Evolutionary conservation across 2,113 vertebrate genomes (phyloP), one percentile per base, ranked within the genome.

Genomic region (Buteo buteo): DNA sequence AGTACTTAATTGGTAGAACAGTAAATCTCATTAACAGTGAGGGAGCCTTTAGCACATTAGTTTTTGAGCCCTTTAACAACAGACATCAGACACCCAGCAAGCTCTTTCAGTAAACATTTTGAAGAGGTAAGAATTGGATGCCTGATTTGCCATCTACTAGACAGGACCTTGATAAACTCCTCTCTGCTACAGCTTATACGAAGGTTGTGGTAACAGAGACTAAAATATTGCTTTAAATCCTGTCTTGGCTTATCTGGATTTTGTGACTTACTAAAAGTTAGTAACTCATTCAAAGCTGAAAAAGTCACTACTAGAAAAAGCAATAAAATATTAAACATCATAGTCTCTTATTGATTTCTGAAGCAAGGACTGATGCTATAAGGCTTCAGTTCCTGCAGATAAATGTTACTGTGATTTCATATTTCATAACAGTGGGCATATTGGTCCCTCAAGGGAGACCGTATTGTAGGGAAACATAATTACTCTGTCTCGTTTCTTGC

Each of bases 351-450:
- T 61, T 93, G 93, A 91, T 94, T 96, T 95, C 65, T 92, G 61
- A 61, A 90, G 85, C 0, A 4, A 40, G 73, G 50, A 86, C 15
- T 90, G 55, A 92, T 86, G 44, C 11, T 16, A 3, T 95, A 64
- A 92, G 74, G 10, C 5, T 94, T 87, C 62, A 81, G 38, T 93
- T 95, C 81, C 83, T 88, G 59, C 92, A 88, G 88, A 95, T 65
- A 95, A 97, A 84, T 91, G 80, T 91, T 95, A 81, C 44, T 80
- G 38, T 64, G 69, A 91, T 94, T 92, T 82, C 7, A 79, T 96
- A 81, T 96, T 96, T 96, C 50, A 54, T 92, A 94, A 77, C 49
- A 86, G 21, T 34, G 40, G n/a, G 57, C 49, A 87, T 86, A 85
- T 86, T 65, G 25, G 25, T 76, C 31, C 88, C 91, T 93, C 82